A percentile compares a stretch with the other conserved stretches of the same genome.
phyloP scores from a whole-genome alignment of 64 coral and sea anemone genomes.

The Porites lutea region DNA sequence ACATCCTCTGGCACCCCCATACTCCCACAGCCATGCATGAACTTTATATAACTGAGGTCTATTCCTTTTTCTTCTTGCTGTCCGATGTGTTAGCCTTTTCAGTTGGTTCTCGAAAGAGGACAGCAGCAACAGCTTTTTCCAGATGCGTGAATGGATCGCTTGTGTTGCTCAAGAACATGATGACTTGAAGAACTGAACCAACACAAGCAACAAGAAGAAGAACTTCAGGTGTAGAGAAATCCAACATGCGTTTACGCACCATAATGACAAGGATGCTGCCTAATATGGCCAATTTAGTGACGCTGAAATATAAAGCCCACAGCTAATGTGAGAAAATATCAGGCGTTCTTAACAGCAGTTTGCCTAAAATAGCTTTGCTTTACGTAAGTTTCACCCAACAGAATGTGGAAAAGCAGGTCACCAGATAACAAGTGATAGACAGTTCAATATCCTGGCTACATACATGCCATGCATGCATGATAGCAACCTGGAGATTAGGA shows the following conservation, averaged over 20 bases:
- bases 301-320: constrained; percentile 34
- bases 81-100: constrained; percentile 67
- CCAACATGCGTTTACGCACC: constrained; percentile 48
- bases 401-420: no score
- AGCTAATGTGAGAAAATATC: no score
- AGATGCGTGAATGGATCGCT: constrained; percentile 66
- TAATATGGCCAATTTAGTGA: constrained; percentile 65
- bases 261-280: constrained; percentile 57
- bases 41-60: neutral
- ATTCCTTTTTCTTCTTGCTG: constrained; percentile 66
- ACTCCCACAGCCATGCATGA: no score
- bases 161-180: constrained; percentile 62
- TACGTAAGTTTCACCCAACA: no score
- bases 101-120: constrained; percentile 62
- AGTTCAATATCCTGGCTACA: no score
- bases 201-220: constrained; percentile 57
- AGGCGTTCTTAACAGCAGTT: no score
- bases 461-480: no score
- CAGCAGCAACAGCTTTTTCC: constrained; percentile 68
- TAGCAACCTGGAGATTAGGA: no score
- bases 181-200: constrained; percentile 63
- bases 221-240: constrained; percentile 62
- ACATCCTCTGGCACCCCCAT: no score
- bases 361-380: no score
- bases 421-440: no score